phyloP scores from a whole-genome alignment of 2,888 invertebrate genomes.

The Lucinisca nassula region DNA sequence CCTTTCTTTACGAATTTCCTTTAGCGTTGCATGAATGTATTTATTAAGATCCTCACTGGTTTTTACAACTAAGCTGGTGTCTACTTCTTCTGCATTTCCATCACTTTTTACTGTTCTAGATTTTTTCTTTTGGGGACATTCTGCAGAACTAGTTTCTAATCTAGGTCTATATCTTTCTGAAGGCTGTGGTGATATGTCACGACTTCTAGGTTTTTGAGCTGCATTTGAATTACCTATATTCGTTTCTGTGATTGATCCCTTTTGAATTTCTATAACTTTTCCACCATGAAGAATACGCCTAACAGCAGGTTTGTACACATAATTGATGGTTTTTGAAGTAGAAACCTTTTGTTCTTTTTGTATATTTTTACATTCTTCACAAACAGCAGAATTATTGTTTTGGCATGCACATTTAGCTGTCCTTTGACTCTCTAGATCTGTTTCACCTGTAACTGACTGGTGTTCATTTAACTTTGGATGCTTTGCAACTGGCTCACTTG shows the following conservation, averaged over 20 bases:
- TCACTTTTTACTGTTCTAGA: not conserved
- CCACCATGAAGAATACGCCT: slow-evolving; percentile 64
- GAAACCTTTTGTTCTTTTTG: not conserved
- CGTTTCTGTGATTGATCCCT: slow-evolving; percentile 60
- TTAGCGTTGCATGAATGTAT: slow-evolving; percentile 54
- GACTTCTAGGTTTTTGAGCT: not conserved
- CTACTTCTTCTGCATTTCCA: not conserved
- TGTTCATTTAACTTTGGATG: not conserved
- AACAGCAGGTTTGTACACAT: slow-evolving; percentile 19
- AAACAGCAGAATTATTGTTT: not conserved
- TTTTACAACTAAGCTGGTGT: slow-evolving; percentile 2
- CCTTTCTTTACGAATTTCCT: slow-evolving; percentile 53
- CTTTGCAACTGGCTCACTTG: not conserved
- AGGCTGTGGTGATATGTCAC: not conserved
- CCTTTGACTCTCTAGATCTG: not conserved
- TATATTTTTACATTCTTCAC: not conserved
- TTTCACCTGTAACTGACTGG: not conserved
- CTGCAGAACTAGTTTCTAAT: not conserved
- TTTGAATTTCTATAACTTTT: slow-evolving; percentile 64
- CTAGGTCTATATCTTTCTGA: not conserved
- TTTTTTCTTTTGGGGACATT: not conserved
- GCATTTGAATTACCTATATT: not conserved
- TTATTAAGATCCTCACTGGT: slow-evolving; percentile 45
- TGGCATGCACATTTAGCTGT: not conserved
- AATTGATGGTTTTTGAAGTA: not conserved